These are phyloP conservation scores for Cephus spinipes DNA, from an alignment of 2,888 invertebrate species.

Conservation along the genomic window DNA sequence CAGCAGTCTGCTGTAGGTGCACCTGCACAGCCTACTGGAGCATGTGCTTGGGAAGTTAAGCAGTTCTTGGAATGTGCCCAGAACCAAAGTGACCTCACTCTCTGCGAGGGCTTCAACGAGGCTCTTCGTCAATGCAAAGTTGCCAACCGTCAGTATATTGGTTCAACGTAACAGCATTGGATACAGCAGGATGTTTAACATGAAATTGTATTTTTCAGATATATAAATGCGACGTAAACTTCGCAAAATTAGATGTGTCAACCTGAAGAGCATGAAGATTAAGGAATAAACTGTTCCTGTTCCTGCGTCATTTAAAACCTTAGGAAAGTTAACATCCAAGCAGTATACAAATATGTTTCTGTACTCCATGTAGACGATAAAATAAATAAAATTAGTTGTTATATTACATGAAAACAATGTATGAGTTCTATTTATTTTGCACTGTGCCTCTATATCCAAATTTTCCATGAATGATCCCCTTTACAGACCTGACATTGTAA, in stretches of 20 bases:
- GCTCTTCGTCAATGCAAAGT: slow-evolving; percentile 95
- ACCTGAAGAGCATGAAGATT: neutral
- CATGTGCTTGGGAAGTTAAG: slow-evolving; percentile 94
- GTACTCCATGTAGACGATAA: neutral
- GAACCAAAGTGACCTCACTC: slow-evolving; percentile 86
- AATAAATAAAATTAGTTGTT: slow-evolving; percentile 34
- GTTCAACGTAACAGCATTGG: neutral
- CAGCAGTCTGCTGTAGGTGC: slow-evolving; percentile 67
- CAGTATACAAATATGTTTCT: slow-evolving; percentile 1
- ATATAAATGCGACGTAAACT: slow-evolving; percentile 24
- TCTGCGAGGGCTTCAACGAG: slow-evolving; percentile 98
- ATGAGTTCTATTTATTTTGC: neutral
- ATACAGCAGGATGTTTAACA: neutral
- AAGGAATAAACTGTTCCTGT: neutral
- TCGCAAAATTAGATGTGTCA: slow-evolving; percentile 20
- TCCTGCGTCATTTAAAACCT: neutral
- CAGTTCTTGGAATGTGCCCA: slow-evolving; percentile 97
- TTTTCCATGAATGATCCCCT: neutral
- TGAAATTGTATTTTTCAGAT: slow-evolving; percentile 38
- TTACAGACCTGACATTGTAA: slow-evolving; percentile 27
- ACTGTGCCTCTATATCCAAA: neutral
- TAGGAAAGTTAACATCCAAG: slow-evolving; percentile 6
- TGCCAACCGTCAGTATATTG: slow-evolving; percentile 75
- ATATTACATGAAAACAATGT: neutral
- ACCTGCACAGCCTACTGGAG: slow-evolving; percentile 73